Base-by-base conservation (phyloP, 2,888 invertebrate genomes). In the Petrolisthes manimaculis region DNA sequence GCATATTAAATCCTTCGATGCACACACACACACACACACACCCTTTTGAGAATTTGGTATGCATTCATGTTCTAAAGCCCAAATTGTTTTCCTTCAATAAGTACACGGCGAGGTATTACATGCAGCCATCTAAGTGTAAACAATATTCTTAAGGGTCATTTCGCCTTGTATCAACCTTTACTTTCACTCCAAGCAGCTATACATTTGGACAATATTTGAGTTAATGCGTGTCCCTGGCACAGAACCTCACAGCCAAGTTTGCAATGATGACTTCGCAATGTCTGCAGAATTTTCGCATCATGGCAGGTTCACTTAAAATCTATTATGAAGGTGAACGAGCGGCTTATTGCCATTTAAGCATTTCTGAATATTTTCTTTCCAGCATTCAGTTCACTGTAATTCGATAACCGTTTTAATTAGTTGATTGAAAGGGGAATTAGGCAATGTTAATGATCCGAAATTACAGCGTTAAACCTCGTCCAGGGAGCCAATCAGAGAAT, bases 361-460 rank as follows among this genome's bases (percentile, higher is more conserved):
- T 61, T 61, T 9, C 61, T 61, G 61, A n/a, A 75, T 37, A 5
- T n/a, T 79, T 80, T 56, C 9, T 55, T 55, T 14, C 80, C 56
- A 21, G 24, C 80, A 80, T 80, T 56, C 14, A 80, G 56, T 55
- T 80, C 80, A 80, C 80, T 56, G 14, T 51, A 54, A 79, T 79
- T 51, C 54, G 79, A 54, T 21, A 54, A 54, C 21, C 80, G 56
- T 80, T 80, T 80, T 61, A 56, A 80, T 56, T 80, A 56, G 56
- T 9, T 24, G 24, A 56, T 24, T 6, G 80, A 24, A 21, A 24
- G 24, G 21, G 56, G 14, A 80, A 80, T 80, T 56, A 80, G 21
- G 55, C 80, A 80, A 80, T 80, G 54, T 80, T 80, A 80, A 80
- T 80, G 54, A 80, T 80, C 80, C 56, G 0, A 56, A 54, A 80